Base-by-base conservation (phyloP, 2,888 invertebrate genomes). In the Campopleginae sp. region DNA sequence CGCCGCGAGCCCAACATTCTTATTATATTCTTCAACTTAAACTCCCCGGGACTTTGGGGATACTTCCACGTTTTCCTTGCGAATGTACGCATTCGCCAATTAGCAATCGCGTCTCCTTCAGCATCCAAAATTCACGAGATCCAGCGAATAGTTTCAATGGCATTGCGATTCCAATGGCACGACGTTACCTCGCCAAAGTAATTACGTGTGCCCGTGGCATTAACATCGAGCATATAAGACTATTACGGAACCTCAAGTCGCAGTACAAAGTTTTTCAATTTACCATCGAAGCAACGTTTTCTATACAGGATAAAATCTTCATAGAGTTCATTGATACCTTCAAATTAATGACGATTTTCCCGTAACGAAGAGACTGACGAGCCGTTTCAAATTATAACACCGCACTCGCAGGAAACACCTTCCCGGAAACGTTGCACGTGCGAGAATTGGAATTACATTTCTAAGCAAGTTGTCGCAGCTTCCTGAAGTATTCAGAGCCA, bases 1-100 rank as follows among this genome's bases (percentile, higher is more conserved):
- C 54, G 14, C 27, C 31, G 4, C 31, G 17, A 58, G 27, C 66
- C 12, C n/a, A 68, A 27, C 33, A 48, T 65, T 66, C 7, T 77
- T 66, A 66, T 77, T 51, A 38, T 1, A 46, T 75, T 65, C 46
- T 17, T 48, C 31, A n/a, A 48, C 46, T 46, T 33, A 14, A 61
- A 61, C 17, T 61, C 7, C 12, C 17, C 3, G 23, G 0, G 27
- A 27, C 54, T 42, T 12, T 3, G 44, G 42, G 44, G 42, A 19
- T 38, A 58, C 58, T 14, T 42, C 42, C 54, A 4, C 23, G 14
- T 6, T 74, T 51, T 27, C 51, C 51, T 31, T n/a, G n/a, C 10
- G n/a, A 71, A 31, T 58, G 42, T 27, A 5, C 61, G 17, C 19
- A 61, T 61, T 46, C 10, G 27, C 31, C 48, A 76, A 76, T 51